Percentiles rank a stretch among this genome's conserved stretches.
Conservation (phyloP, 2,797 vertebrate genomes). For the Alca torda region DNA sequence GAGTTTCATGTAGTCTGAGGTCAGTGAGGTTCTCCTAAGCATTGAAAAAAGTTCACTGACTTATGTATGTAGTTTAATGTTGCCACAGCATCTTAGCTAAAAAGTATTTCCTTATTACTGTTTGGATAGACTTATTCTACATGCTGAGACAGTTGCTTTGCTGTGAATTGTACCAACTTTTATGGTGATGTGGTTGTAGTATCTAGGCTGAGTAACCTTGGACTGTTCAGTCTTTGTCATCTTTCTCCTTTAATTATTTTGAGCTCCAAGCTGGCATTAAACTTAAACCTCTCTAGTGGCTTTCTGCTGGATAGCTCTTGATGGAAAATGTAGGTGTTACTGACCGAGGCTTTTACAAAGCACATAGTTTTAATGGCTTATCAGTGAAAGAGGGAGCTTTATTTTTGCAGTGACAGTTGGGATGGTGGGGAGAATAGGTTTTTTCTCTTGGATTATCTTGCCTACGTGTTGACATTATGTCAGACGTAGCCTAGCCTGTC, state of each 20-base stretch:
- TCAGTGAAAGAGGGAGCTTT: neutral
- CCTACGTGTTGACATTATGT: accelerated
- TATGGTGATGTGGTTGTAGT: neutral
- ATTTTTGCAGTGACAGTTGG: neutral
- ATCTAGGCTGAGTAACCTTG: neutral
- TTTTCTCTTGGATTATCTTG: neutral
- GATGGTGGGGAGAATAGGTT: neutral
- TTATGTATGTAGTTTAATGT: neutral
- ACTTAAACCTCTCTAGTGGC: neutral
- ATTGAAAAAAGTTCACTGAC: neutral
- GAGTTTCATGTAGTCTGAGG: neutral
- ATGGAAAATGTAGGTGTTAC: neutral
- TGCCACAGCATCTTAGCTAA: neutral
- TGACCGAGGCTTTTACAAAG: neutral
- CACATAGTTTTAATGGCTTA: neutral
- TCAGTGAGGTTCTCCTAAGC: neutral
- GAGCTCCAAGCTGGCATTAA: neutral
- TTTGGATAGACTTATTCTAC: neutral
- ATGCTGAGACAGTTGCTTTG: neutral
- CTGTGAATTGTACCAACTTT: neutral
- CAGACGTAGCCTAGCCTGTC: neutral
- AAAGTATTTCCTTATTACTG: neutral
- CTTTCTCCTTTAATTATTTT: neutral
- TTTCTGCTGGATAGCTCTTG: neutral
- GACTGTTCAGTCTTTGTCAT: neutral